A percentile compares a stretch with the other conserved stretches of the same genome.
Conservation (phyloP, 2,888 invertebrate species). For the Pterostichus niger region DNA sequence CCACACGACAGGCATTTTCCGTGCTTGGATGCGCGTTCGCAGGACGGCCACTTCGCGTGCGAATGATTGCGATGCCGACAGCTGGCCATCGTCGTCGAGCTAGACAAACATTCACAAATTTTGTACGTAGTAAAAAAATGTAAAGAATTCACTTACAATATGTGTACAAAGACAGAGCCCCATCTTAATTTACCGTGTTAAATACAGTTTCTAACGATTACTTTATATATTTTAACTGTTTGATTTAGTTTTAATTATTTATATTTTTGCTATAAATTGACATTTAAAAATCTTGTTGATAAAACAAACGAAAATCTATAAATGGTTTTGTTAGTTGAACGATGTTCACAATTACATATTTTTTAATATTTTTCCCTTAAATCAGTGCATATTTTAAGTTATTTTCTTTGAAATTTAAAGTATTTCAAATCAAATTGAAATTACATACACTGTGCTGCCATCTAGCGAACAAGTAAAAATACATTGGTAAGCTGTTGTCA, state of each 20-base stretch:
- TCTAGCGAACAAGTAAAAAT: too few species aligned
- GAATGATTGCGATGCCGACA: constrained; percentile 1
- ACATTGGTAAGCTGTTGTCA: background rate
- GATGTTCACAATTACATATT: background rate
- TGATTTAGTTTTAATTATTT: background rate
- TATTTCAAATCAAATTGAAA: too few species aligned
- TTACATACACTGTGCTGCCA: too few species aligned
- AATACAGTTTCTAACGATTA: background rate
- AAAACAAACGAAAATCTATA: constrained; percentile 13
- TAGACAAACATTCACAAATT: background rate
- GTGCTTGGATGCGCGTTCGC: constrained; percentile 3
- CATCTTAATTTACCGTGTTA: constrained; percentile 16
- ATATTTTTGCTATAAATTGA: background rate
- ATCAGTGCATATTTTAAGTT: too few species aligned
- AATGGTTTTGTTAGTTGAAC: background rate
- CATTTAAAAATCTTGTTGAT: constrained; percentile 3
- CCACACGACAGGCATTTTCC: constrained; percentile 55
- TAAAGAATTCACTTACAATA: constrained; percentile 20
- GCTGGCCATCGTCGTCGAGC: constrained; percentile 32
- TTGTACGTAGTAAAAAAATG: too few species aligned
- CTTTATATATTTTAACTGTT: background rate
- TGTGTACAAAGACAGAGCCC: constrained; percentile 1
- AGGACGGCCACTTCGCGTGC: constrained; percentile 30
- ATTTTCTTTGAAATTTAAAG: too few species aligned
- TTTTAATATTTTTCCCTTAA: too few species aligned